These are phyloP conservation scores for Muntiacus reevesi DNA, from an alignment of 2,113 vertebrate genomes.

Conservation along the genomic window DNA sequence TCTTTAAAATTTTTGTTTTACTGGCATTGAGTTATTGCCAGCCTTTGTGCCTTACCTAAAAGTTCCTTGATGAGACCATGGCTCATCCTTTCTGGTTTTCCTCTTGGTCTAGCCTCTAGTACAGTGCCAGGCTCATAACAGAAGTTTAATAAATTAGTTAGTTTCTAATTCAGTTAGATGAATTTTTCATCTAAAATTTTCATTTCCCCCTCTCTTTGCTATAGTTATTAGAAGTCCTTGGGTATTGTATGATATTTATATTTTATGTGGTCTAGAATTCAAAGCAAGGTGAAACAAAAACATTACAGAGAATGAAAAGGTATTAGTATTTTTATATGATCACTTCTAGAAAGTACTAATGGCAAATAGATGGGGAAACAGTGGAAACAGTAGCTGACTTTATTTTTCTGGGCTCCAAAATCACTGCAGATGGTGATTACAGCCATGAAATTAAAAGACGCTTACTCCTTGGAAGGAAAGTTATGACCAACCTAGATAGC, in stretches of 20 bases:
- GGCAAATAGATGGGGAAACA: too few relatives aligned
- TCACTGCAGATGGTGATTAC: too few relatives aligned
- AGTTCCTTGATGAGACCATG: background rate
- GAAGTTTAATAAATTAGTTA: background rate
- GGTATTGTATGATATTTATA: background rate
- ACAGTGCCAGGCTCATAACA: background rate
- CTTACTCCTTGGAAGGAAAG: too few relatives aligned
- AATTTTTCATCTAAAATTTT: background rate
- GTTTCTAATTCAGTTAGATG: background rate
- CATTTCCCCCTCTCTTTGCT: background rate
- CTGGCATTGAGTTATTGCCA: background rate
- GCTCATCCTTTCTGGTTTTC: background rate
- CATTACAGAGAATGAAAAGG: background rate
- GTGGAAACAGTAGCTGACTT: too few relatives aligned
- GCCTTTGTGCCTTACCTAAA: background rate
- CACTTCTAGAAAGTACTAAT: background rate
- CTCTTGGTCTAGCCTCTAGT: background rate
- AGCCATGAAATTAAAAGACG: too few relatives aligned
- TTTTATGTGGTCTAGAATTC: background rate
- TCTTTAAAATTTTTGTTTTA: background rate
- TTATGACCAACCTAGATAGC: too few relatives aligned
- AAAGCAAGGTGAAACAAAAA: background rate
- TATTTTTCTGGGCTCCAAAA: too few relatives aligned
- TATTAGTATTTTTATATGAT: background rate
- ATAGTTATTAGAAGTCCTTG: background rate